Evolutionary conservation across 2,113 vertebrate genomes (phyloP).

Genomic region (Thryonomys swinderianus): DNA sequence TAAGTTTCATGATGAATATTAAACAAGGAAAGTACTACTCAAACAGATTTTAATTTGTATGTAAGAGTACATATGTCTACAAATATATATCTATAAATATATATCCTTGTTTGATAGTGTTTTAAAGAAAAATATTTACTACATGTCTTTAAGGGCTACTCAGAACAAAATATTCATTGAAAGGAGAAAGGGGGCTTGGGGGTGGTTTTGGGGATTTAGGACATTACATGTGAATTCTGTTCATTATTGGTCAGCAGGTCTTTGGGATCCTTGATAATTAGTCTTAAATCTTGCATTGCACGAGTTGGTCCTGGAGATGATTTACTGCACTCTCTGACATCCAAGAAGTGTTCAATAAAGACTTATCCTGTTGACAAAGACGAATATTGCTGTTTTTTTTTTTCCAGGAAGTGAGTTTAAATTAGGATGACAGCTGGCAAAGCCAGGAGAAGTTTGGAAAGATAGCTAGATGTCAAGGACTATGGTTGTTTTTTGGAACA

Average conservation of each 20-base stretch:
- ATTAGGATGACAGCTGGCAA: slow-evolving; percentile 46
- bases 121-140: background rate
- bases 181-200: background rate
- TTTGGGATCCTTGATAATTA: background rate
- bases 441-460: slow-evolving; percentile 50
- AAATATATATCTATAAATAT: background rate
- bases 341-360: slow-evolving; percentile 38
- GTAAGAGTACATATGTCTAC: background rate
- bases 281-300: background rate
- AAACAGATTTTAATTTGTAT: slow-evolving; percentile 40
- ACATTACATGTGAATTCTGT: background rate
- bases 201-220: background rate
- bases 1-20: slow-evolving; percentile 11
- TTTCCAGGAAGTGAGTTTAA: slow-evolving; percentile 55
- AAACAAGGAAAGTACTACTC: background rate
- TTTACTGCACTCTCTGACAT: background rate
- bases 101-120: background rate
- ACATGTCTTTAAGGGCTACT: background rate
- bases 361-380: background rate
- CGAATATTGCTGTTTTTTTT: slow-evolving; percentile 1
- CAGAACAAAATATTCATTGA: background rate
- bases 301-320: background rate
- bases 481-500: slow-evolving; percentile 40
- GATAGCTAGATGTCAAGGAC: slow-evolving; percentile 60
- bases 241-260: background rate